Conservation (phyloP, 23 tunicate genomes). For the Halocynthia aurantium region DNA sequence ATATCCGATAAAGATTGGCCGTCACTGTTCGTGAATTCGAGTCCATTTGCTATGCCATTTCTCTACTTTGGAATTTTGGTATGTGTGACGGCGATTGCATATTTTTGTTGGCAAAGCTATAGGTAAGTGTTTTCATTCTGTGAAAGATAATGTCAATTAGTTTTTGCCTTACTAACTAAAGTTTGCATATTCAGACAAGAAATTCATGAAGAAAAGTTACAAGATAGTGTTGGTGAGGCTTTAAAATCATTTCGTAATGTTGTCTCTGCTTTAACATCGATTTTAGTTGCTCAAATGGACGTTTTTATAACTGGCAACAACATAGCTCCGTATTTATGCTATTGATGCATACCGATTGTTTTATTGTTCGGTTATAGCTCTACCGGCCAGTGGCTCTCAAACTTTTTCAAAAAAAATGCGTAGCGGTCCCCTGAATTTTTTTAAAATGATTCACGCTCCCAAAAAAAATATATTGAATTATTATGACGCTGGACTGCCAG, state of each 20-base stretch:
- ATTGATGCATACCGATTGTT: no score
- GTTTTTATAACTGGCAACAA: no score
- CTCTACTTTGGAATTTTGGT: conserved; percentile 10
- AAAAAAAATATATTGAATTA: no score
- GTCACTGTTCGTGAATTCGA: neutral
- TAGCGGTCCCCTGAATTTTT: no score
- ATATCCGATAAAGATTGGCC: neutral
- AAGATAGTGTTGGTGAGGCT: conserved; percentile 7
- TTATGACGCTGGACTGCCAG: no score
- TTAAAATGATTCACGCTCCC: no score
- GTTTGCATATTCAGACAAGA: conserved; percentile 4
- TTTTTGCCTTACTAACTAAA: neutral
- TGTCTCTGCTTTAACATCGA: neutral
- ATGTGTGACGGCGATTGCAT: conserved; percentile 14
- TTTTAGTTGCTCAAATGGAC: no score
- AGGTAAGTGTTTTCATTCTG: neutral
- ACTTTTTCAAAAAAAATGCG: no score
- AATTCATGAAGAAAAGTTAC: conserved; percentile 15
- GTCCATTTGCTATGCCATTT: conserved; percentile 14
- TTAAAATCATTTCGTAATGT: neutral
- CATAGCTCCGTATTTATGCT: no score
- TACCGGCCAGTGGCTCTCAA: no score
- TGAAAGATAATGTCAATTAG: neutral
- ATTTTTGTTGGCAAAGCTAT: conserved; percentile 28
- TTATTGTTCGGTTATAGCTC: no score